Evolutionary conservation across 2,113 vertebrate genomes (phyloP).

Genomic region (Entosphenus tridentatus): DNA sequence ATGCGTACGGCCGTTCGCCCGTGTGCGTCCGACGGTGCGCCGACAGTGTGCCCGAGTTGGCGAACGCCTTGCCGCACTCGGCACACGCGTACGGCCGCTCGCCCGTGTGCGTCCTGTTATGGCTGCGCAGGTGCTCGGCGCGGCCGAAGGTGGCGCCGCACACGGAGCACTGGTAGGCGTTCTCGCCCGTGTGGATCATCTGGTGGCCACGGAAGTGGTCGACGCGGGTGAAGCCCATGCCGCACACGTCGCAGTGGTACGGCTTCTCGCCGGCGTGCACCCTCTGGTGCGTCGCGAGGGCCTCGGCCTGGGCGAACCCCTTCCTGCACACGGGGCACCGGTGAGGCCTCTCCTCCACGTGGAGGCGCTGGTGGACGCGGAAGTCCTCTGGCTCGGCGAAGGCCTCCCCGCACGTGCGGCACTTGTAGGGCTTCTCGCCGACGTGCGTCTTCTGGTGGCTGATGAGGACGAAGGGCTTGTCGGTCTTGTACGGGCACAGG

Average conservation of each 20-base stretch:
- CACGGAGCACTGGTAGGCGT: slow-evolving; percentile 1
- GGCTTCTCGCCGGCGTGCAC: slow-evolving; percentile 50
- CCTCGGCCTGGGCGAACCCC: slow-evolving; percentile 41
- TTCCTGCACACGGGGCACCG: slow-evolving; percentile 17
- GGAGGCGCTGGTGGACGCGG: neutral
- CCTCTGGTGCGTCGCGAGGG: slow-evolving; percentile 43
- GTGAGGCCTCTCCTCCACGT: slow-evolving; percentile 4
- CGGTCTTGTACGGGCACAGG: too few species aligned
- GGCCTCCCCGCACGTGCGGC: neutral
- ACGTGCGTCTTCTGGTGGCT: neutral
- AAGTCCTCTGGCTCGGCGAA: neutral
- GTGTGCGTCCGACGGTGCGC: slow-evolving; percentile 25
- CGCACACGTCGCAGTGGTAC: slow-evolving; percentile 45
- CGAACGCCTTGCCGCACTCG: slow-evolving; percentile 1
- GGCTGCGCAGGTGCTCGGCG: neutral
- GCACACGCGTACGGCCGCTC: neutral
- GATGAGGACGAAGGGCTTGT: neutral
- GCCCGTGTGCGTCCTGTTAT: neutral
- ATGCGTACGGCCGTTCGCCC: neutral
- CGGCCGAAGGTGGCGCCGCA: slow-evolving; percentile 4
- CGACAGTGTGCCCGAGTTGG: neutral
- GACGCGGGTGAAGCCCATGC: slow-evolving; percentile 31
- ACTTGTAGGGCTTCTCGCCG: slow-evolving; percentile 1
- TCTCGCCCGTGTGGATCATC: slow-evolving; percentile 2
- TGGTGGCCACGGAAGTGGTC: neutral